These are phyloP conservation scores for Silurus lanzhouensis DNA, from an alignment of 2,797 vertebrate genomes.

Conservation along the genomic window DNA sequence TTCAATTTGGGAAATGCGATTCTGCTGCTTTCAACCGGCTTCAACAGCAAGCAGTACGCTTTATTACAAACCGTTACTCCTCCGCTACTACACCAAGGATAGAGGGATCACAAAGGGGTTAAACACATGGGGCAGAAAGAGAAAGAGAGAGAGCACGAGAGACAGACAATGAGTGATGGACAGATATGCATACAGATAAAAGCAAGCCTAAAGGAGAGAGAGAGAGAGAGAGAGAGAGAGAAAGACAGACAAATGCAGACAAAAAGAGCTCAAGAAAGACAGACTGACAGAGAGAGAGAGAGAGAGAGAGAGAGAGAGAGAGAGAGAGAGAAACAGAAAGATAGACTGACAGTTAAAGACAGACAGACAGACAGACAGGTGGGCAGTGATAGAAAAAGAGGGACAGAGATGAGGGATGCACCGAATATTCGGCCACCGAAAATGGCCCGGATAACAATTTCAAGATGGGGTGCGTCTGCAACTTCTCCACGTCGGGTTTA, in stretches of 20 bases:
- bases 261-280: background rate
- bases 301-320: conserved; percentile 25
- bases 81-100: background rate
- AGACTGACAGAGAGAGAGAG: background rate
- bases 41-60: conserved; percentile 78
- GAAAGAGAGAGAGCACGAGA: background rate
- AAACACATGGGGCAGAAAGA: background rate
- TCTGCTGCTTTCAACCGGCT: conserved; percentile 91
- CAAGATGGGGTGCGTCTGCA: too few species aligned
- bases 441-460: too few species aligned
- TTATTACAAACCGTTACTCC: conserved; percentile 63
- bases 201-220: background rate
- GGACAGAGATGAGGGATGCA: too few species aligned
- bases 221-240: background rate
- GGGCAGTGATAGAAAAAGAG: too few species aligned
- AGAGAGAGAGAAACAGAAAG: rapidly evolving
- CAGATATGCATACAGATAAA: conserved; percentile 46
- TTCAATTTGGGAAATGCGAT: conserved; percentile 99
- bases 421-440: too few species aligned
- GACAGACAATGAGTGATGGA: conserved; percentile 47
- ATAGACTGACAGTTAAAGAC: background rate
- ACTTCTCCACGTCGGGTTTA: too few species aligned
- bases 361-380: background rate
- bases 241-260: background rate
- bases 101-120: background rate